phyloP scores from a whole-genome alignment of 2,113 vertebrate genomes.

The Xenotilapia flavipinnis region DNA sequence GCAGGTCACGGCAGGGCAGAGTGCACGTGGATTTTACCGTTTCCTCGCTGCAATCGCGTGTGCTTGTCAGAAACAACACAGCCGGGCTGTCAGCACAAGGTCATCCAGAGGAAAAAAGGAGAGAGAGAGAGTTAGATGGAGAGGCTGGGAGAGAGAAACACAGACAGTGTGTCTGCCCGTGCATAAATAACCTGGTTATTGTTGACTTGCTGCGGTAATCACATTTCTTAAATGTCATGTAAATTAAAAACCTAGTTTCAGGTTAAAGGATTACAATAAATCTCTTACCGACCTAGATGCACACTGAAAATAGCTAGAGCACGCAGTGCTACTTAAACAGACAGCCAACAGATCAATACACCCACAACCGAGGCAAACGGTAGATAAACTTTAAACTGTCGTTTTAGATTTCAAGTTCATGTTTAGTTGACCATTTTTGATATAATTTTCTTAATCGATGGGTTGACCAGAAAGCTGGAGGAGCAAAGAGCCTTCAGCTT shows the following conservation, averaged over 20 bases:
- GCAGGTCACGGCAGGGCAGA: background rate
- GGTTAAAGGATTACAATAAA: background rate
- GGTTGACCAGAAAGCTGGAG: background rate
- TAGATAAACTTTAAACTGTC: background rate
- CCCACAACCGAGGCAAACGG: background rate
- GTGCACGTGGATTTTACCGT: slow-evolving; percentile 22
- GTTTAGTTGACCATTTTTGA: background rate
- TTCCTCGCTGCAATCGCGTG: slow-evolving; percentile 13
- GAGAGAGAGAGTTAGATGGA: background rate
- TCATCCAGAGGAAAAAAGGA: background rate
- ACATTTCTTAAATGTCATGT: background rate
- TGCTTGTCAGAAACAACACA: slow-evolving; percentile 25
- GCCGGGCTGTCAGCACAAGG: slow-evolving; percentile 43
- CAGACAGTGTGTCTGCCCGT: background rate
- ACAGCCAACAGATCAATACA: background rate
- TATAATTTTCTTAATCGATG: accelerated
- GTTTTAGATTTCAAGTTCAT: background rate
- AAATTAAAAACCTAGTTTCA: background rate
- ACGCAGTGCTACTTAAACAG: background rate
- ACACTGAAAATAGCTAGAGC: background rate
- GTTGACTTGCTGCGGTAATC: background rate
- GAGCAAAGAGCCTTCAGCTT: background rate
- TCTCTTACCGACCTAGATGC: background rate
- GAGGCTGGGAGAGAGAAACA: background rate
- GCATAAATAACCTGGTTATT: background rate